A percentile compares a stretch with the other conserved stretches of the same genome.
Evolutionary conservation across 2,888 invertebrate genomes (phyloP).

Genomic region (Erpobdella octoculata): DNA sequence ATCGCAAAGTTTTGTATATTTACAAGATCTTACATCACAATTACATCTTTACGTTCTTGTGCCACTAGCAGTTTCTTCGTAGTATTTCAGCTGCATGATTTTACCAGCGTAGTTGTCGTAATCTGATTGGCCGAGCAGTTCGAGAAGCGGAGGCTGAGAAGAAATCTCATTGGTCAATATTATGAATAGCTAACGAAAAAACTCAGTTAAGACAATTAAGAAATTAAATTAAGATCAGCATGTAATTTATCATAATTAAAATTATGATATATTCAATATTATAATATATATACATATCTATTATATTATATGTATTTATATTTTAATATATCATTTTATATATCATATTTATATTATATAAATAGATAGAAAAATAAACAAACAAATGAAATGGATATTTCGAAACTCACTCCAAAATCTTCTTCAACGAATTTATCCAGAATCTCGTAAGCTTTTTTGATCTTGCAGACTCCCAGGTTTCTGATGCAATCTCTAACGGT

Average conservation of each 20-base stretch:
- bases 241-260: too few species aligned
- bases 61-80: conserved; percentile 44
- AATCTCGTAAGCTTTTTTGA: conserved; percentile 49
- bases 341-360: not conserved
- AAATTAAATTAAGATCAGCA: too few species aligned
- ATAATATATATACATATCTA: too few species aligned
- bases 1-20: too few species aligned
- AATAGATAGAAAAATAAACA: not conserved
- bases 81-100: conserved; percentile 53
- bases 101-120: conserved; percentile 52
- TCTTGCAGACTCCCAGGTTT: conserved; percentile 45
- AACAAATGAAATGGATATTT: not conserved
- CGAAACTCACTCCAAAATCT: conserved; percentile 46
- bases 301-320: not conserved
- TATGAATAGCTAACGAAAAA: too few species aligned
- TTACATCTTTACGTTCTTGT: not conserved
- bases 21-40: not conserved
- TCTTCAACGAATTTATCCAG: conserved; percentile 49
- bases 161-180: too few species aligned
- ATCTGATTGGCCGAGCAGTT: conserved; percentile 46
- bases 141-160: conserved; percentile 46
- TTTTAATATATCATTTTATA: not conserved
- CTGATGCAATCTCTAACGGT: conserved; percentile 48
- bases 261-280: too few species aligned
- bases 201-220: too few species aligned